Evolutionary conservation across 1,140 invertebrate species (phyloP).

Genomic region (Drosophila ambigua): DNA sequence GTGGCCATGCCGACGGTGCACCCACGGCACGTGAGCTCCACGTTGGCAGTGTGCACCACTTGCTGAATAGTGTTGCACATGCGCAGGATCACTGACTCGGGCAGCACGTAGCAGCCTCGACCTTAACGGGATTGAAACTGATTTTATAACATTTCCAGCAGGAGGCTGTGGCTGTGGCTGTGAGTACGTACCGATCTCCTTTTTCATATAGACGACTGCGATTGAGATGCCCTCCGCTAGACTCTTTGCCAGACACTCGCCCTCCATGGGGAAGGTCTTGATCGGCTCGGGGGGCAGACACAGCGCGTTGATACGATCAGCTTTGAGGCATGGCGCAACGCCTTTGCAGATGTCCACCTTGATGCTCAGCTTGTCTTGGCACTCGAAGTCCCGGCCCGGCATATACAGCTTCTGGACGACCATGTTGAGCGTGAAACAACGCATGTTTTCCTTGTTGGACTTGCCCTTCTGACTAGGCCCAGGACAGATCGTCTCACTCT

Average conservation of each 20-base stretch:
- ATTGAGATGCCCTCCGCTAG: conserved; percentile 50
- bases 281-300: conserved; percentile 28
- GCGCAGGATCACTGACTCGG: conserved; percentile 33
- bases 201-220: conserved; percentile 41
- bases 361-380: conserved; percentile 17
- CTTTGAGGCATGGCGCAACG: conserved; percentile 36
- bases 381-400: conserved; percentile 58
- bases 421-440: conserved; percentile 48
- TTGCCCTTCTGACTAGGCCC: conserved; percentile 44
- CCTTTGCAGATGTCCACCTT: conserved; percentile 36
- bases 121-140: conserved; percentile 11
- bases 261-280: conserved; percentile 36
- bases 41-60: conserved; percentile 43
- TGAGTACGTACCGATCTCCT: conserved; percentile 53
- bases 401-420: conserved; percentile 52
- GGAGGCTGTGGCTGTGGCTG: too few relatives aligned
- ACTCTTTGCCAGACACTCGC: conserved; percentile 49
- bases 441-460: conserved; percentile 5
- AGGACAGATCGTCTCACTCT: conserved; percentile 12
- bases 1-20: conserved; percentile 62
- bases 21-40: conserved; percentile 63
- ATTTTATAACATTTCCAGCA: background rate
- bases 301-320: conserved; percentile 56
- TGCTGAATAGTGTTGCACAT: conserved; percentile 30
- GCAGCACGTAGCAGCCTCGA: conserved; percentile 52